These are phyloP conservation scores for Mormyrops attenuatus DNA, from an alignment of 2,797 vertebrate genomes.

Conservation along the genomic window DNA sequence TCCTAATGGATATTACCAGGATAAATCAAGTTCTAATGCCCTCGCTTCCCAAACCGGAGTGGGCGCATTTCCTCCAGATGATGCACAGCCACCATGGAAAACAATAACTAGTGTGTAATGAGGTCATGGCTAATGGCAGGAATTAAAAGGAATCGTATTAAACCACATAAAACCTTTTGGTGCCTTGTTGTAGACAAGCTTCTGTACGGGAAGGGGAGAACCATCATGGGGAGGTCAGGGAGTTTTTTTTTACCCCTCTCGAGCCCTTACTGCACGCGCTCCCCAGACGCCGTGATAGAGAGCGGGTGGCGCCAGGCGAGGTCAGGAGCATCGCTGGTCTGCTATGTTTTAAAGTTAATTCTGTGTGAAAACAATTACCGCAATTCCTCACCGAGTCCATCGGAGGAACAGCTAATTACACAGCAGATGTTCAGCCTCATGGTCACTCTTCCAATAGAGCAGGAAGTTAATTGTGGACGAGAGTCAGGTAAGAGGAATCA, in stretches of 20 bases:
- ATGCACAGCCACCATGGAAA: slow-evolving; percentile 19
- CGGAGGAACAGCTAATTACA: slow-evolving; percentile 18
- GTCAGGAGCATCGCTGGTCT: slow-evolving; percentile 12
- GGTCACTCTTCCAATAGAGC: slow-evolving; percentile 22
- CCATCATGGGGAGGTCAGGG: not conserved
- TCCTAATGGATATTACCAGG: slow-evolving; percentile 59
- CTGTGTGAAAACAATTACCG: slow-evolving; percentile 12
- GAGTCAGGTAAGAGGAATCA: not conserved
- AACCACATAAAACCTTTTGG: not conserved
- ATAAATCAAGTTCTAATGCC: slow-evolving; percentile 64
- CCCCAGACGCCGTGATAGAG: not conserved
- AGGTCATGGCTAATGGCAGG: not conserved
- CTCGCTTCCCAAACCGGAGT: slow-evolving; percentile 3
- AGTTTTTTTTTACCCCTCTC: not conserved
- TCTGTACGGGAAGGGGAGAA: not conserved
- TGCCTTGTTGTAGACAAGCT: not conserved
- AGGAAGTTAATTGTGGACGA: slow-evolving; percentile 8
- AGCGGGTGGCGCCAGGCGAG: not conserved
- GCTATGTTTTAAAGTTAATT: slow-evolving; percentile 31
- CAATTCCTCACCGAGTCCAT: slow-evolving; percentile 2
- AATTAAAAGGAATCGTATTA: slow-evolving; percentile 16
- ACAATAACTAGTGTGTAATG: not conserved
- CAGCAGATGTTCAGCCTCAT: slow-evolving; percentile 26
- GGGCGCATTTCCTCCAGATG: not conserved
- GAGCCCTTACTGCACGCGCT: not conserved